phyloP scores from a whole-genome alignment of 64 coral and sea anemone genomes.

The Platygyra sinensis region DNA sequence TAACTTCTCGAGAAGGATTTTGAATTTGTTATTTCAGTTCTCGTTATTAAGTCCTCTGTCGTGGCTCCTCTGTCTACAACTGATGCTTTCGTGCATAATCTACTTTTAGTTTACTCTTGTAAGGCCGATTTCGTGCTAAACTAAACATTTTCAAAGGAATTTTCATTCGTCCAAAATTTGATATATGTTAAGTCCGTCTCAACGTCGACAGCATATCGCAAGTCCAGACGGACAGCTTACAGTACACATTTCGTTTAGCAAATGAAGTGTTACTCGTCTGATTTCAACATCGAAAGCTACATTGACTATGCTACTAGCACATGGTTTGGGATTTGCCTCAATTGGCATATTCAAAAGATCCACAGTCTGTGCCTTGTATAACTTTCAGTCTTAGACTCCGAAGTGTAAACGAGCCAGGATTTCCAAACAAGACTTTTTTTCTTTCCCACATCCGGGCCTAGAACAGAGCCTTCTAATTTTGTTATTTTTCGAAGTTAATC shows the following conservation, averaged over 20 bases:
- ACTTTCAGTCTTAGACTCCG: constrained; percentile 1
- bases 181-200: neutral
- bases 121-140: neutral
- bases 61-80: neutral
- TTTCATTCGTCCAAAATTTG: constrained; percentile 21
- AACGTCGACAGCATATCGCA: neutral
- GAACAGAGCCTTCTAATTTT: constrained; percentile 18
- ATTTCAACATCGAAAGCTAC: neutral
- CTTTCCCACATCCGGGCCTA: constrained; percentile 4
- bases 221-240: neutral
- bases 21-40: constrained; percentile 1
- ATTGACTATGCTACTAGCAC: constrained; percentile 12
- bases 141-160: neutral
- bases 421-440: neutral
- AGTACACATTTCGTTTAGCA: neutral
- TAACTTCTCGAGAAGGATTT: constrained; percentile 19
- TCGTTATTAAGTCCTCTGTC: neutral
- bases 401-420: neutral
- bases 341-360: neutral
- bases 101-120: neutral
- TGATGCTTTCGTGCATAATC: neutral
- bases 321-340: neutral
- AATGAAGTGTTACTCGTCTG: neutral
- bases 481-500: constrained; percentile 38
- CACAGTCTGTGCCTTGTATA: neutral